Conservation (phyloP, 1,140 invertebrate genomes). For the Hestina assimilis region DNA sequence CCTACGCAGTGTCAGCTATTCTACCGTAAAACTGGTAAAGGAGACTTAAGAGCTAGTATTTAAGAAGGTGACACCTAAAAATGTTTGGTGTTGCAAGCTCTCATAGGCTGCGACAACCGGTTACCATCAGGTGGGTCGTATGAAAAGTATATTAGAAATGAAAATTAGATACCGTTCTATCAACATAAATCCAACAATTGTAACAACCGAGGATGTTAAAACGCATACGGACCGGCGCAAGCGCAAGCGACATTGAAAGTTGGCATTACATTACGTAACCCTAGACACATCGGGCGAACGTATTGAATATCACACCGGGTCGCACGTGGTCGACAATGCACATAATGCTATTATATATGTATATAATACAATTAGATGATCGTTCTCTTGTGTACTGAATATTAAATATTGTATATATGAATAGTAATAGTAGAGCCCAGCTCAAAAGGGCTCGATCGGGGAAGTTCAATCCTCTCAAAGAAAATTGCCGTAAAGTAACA, state of each 20-base stretch:
- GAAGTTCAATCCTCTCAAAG: no score
- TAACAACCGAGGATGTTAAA: constrained; percentile 22
- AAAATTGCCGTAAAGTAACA: no score
- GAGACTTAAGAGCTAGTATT: no score
- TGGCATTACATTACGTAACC: constrained; percentile 68
- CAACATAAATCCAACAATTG: neutral
- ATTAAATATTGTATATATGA: neutral
- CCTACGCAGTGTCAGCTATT: no score
- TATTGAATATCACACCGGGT: constrained; percentile 58
- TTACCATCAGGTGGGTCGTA: no score
- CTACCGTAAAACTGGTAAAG: no score
- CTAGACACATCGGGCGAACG: constrained; percentile 54
- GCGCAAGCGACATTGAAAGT: constrained; percentile 68
- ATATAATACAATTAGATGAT: neutral
- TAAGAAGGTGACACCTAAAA: no score
- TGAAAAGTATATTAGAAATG: no score
- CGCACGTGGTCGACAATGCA: constrained; percentile 52
- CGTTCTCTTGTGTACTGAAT: neutral
- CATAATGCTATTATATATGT: constrained; percentile 9
- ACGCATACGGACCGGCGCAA: constrained; percentile 27
- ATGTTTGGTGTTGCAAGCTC: no score
- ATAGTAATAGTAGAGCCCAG: no score
- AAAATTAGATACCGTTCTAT: neutral
- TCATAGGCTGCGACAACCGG: no score
- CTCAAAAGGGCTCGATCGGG: no score